Conservation (phyloP, 2,888 invertebrate species). For the Eupithecia tripunctaria region DNA sequence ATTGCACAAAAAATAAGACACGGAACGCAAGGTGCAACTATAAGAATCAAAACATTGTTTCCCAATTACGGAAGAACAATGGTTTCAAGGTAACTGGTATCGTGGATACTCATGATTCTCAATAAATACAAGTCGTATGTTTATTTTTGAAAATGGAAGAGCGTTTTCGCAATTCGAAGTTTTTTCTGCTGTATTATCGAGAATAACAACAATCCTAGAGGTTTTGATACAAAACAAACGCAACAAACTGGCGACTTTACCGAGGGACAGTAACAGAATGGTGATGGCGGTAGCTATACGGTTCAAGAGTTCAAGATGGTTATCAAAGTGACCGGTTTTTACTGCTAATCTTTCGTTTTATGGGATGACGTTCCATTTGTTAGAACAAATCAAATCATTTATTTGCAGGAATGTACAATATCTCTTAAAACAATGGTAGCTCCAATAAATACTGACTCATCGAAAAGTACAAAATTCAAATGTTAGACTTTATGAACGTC, state of each 20-base stretch:
- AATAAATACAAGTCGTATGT: not conserved
- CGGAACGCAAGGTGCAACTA: not conserved
- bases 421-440: no score
- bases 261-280: slow-evolving; percentile 1
- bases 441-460: no score
- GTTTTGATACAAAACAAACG: not conserved
- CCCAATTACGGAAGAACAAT: not conserved
- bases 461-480: no score
- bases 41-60: not conserved
- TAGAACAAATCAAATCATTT: not conserved
- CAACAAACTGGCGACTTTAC: not conserved
- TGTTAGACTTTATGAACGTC: no score
- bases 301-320: slow-evolving; percentile 4
- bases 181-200: not conserved
- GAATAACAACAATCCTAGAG: not conserved
- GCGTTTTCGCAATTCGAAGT: not conserved
- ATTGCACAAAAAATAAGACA: not conserved
- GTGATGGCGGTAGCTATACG: not conserved
- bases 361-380: slow-evolving; percentile 1
- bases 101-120: not conserved
- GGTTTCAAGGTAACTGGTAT: not conserved
- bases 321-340: not conserved
- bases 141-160: not conserved
- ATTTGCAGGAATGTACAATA: no score
- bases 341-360: not conserved